These are phyloP conservation scores for Oligia latruncula DNA, from an alignment of 2,888 invertebrate genomes.

Conservation along the genomic window DNA sequence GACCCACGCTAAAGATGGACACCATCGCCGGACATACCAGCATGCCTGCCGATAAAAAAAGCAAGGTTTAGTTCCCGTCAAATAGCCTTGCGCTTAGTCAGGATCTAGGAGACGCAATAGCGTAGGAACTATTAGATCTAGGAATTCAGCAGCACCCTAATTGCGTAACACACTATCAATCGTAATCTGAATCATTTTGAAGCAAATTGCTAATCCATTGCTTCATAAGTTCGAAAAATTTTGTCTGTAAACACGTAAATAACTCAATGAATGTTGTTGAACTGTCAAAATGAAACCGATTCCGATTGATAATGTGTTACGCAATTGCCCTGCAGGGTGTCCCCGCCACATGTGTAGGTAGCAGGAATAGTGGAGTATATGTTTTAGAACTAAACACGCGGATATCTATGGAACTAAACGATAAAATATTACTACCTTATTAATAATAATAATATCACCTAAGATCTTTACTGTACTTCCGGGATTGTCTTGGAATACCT, in stretches of 20 bases:
- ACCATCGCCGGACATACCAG: constrained; percentile 91
- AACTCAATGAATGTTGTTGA: too few species aligned
- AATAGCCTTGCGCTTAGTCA: not conserved
- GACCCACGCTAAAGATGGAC: constrained; percentile 91
- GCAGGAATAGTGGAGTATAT: not conserved
- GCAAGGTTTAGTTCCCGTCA: not conserved
- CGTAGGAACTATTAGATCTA: not conserved
- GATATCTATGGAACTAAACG: not conserved
- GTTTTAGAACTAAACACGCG: not conserved
- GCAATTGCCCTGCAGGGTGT: too few species aligned
- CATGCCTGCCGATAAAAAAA: constrained; percentile 84
- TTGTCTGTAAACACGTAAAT: too few species aligned
- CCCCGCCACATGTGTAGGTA: not conserved
- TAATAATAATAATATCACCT: too few species aligned
- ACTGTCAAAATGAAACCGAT: too few species aligned
- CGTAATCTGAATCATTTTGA: too few species aligned
- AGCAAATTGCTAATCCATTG: too few species aligned
- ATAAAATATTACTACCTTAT: not conserved
- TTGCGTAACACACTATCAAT: too few species aligned
- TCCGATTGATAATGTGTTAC: too few species aligned
- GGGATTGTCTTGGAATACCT: too few species aligned
- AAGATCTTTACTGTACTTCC: too few species aligned
- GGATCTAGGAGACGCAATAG: not conserved
- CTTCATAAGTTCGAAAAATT: too few species aligned
- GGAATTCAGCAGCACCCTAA: not conserved